Evolutionary conservation across 1,140 invertebrate genomes (phyloP).

Genomic region (Lepeophtheirus salmonis): DNA sequence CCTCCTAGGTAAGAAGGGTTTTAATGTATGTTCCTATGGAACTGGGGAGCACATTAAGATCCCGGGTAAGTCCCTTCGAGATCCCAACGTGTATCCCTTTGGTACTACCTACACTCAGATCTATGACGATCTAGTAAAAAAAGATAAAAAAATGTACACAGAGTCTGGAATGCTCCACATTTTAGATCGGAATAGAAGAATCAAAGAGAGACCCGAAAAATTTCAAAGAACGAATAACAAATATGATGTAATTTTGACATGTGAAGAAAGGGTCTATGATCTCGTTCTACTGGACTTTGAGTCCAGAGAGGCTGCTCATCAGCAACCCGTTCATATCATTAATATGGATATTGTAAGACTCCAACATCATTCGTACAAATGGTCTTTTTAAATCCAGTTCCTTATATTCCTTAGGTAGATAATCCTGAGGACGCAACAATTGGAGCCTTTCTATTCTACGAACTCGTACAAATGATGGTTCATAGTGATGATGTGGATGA

Average conservation of each 20-base stretch:
- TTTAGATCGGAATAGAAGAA: constrained; percentile 87
- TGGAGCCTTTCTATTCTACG: constrained; percentile 38
- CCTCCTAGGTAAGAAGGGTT: constrained; percentile 90
- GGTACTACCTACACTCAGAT: constrained; percentile 89
- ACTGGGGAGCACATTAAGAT: constrained; percentile 94
- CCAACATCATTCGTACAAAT: neutral
- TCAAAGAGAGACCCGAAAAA: constrained; percentile 80
- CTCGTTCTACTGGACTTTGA: constrained; percentile 40
- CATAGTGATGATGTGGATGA: constrained; percentile 86
- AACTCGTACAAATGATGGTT: constrained; percentile 42
- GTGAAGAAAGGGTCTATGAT: constrained; percentile 97
- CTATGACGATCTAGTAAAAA: constrained; percentile 60
- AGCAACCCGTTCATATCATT: constrained; percentile 72
- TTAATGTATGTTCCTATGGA: constrained; percentile 85
- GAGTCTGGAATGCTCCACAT: constrained; percentile 97
- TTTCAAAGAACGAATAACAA: constrained; percentile 77
- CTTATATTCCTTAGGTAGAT: constrained; percentile 25
- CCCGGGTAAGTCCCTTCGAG: constrained; percentile 79
- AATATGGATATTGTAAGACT: constrained; percentile 73
- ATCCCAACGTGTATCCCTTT: constrained; percentile 97
- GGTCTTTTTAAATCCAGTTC: neutral
- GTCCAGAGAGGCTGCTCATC: constrained; percentile 25
- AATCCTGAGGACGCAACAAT: constrained; percentile 44
- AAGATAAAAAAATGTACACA: constrained; percentile 51
- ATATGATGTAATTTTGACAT: constrained; percentile 92